Evolutionary conservation across 2,797 vertebrate genomes (phyloP), one percentile per base, ranked within the genome.

Genomic region (Borostomias antarcticus): DNA sequence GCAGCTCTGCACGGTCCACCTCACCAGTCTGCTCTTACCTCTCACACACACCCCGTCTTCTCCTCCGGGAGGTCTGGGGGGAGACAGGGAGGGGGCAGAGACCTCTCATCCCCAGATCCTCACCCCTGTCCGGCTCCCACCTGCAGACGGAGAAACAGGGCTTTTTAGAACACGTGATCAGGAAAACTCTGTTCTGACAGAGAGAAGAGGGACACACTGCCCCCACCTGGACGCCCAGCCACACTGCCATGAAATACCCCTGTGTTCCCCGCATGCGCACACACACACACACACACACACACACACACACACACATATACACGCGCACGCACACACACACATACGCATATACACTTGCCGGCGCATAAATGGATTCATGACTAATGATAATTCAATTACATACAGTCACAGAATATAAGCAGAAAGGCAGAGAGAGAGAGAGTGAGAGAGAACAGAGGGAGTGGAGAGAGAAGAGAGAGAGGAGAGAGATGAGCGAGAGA

Each of bases 1-100:
- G 86, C 86, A 83, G 67, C 76, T n/a, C 76, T 75, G 7, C 78
- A 87, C 86, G 84, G 86, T 85, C 82, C 84, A 3, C 52, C 4
- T 76, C 51, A 64, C 79, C 81, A 83, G 74, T 82, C 70, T 69
- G 56, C 53, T 51, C 77, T 83, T 86, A 88, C 89, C 87, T 88
- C 79, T 86, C 76, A 72, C 73, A 72, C 77, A 58, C 9, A 32
- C 68, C 84, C 86, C 63, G 72, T 0, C 61, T 66, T 4, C 71
- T 79, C 69, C 81, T 76, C 76, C 81, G 82, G 80, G 75, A 74
- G 81, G 72, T 80, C 73, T 74, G 52, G 75, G 75, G n/a, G 70
- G 58, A 80, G 72, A 74, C 32, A 21, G 71, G 58, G 72, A 64
- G 66, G 56, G 28, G 59, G 57, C 66, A 73, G 23, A 62, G 62